phyloP scores from a whole-genome alignment of 2,797 vertebrate genomes.

The Rhinophrynus dorsalis region DNA sequence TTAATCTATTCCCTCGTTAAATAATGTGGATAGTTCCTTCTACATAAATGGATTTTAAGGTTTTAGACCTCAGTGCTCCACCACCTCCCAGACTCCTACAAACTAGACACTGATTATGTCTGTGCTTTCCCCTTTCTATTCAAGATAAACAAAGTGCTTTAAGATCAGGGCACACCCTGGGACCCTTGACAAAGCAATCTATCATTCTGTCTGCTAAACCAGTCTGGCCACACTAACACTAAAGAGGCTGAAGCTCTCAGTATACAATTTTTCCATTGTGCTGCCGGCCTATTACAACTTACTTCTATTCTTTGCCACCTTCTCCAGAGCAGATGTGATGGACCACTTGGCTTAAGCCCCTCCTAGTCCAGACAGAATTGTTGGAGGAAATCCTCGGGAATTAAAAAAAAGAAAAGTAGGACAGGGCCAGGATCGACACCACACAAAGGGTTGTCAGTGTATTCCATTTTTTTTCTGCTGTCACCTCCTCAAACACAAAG shows the following conservation, averaged over 20 bases:
- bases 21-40: too few relatives aligned
- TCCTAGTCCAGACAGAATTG: conserved; percentile 67
- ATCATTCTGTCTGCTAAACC: conserved; percentile 85
- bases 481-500: conserved; percentile 2
- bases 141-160: conserved; percentile 98
- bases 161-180: conserved; percentile 99
- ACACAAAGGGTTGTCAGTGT: conserved; percentile 40
- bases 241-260: conserved; percentile 75
- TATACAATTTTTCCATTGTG: conserved; percentile 81
- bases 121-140: conserved; percentile 84
- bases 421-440: conserved; percentile 17
- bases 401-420: conserved; percentile 23
- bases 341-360: conserved; percentile 78
- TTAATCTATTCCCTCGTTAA: too few relatives aligned
- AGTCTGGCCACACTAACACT: conserved; percentile 76
- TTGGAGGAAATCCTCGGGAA: conserved; percentile 57
- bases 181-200: conserved; percentile 88
- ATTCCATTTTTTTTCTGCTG: neutral
- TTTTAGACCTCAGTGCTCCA: conserved; percentile 62
- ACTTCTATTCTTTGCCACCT: conserved; percentile 79
- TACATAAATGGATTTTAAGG: conserved; percentile 27
- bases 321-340: conserved; percentile 77
- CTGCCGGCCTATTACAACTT: conserved; percentile 69
- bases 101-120: conserved; percentile 88
- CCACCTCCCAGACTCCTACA: conserved; percentile 74